Conservation (phyloP, 2,888 invertebrate genomes). For the Erebia aethiops region DNA sequence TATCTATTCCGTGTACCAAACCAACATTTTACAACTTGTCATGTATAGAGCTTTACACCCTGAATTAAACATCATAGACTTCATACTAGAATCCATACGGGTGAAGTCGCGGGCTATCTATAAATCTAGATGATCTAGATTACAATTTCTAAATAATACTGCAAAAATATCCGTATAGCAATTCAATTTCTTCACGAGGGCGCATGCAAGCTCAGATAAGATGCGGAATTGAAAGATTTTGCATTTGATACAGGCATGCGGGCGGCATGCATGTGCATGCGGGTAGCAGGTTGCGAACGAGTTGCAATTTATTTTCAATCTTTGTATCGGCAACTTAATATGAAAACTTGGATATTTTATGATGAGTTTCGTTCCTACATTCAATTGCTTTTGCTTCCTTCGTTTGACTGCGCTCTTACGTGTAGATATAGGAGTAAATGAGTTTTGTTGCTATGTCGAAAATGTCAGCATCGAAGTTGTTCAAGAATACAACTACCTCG, state of each 20-base stretch:
- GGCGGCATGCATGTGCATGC: background rate
- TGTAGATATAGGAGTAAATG: background rate
- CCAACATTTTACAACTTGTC: too few relatives aligned
- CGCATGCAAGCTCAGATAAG: slow-evolving; percentile 16
- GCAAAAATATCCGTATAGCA: slow-evolving; percentile 16
- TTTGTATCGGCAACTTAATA: slow-evolving; percentile 12
- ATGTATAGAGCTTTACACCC: too few relatives aligned
- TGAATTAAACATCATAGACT: too few relatives aligned
- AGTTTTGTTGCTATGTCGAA: too few relatives aligned
- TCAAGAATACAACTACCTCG: too few relatives aligned
- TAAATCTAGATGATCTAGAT: too few relatives aligned
- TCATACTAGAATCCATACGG: too few relatives aligned
- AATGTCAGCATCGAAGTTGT: too few relatives aligned
- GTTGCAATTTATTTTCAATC: slow-evolving; percentile 16
- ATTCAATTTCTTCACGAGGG: slow-evolving; percentile 11
- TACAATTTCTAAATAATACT: background rate
- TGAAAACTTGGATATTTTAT: slow-evolving; percentile 9
- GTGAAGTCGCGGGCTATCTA: too few relatives aligned
- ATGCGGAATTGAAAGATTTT: slow-evolving; percentile 22
- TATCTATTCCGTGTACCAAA: too few relatives aligned
- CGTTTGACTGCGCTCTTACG: background rate
- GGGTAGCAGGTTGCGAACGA: background rate
- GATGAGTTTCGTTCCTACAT: background rate
- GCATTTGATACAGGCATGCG: slow-evolving; percentile 15
- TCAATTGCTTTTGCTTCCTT: background rate